Evolutionary conservation across 2,797 vertebrate species (phyloP), one percentile per base, ranked within the genome.

Genomic region (Sparus aurata): DNA sequence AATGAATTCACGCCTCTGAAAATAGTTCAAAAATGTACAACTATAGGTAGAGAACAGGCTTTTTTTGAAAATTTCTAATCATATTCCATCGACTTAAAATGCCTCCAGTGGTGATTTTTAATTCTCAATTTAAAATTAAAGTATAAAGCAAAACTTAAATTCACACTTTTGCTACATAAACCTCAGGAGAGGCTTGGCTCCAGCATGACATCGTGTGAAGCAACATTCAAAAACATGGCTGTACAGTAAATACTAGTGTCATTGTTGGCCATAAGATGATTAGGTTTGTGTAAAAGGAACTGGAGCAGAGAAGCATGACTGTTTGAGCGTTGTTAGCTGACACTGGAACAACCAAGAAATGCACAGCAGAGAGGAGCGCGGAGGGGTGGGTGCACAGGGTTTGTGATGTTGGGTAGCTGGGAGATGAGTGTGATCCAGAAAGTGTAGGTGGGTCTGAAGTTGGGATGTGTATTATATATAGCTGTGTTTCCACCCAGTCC

Each of bases 181-280:
- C 22, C 2, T 47, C 7, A 4, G 3, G 15, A 62, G 58, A 75
- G 34, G 53, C 63, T 75, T 55, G 82, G 68, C 69, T 73, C 27
- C 22, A 30, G 78, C 63, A 52, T 38, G 45, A 43, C 55, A 38
- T 74, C 83, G 73, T 87, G 84, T 78, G 76, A 69, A 67, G 66
- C 62, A 45, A 38, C 66, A 59, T 59, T 83, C 68, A 80, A 68
- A 71, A 83, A 64, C 82, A 73, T 46, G 27, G 77, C 87, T 49
- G 69, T 74, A 70, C 79, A 83, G 82, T 82, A 89, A 87, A 91
- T 88, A 27, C 69, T 84, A 70, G 78, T 75, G 79, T 75, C 86
- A 88, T 88, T 89, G 89, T 92, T 90, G 57, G 66, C 80, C 10
- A 59, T 85, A 92, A 94, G 93, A 91, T 89, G 90, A 93, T 94